Evolutionary conservation across 37 sponge, comb jelly and placozoan species (phyloP).

Genomic region (Aphrocallistes beatrix): DNA sequence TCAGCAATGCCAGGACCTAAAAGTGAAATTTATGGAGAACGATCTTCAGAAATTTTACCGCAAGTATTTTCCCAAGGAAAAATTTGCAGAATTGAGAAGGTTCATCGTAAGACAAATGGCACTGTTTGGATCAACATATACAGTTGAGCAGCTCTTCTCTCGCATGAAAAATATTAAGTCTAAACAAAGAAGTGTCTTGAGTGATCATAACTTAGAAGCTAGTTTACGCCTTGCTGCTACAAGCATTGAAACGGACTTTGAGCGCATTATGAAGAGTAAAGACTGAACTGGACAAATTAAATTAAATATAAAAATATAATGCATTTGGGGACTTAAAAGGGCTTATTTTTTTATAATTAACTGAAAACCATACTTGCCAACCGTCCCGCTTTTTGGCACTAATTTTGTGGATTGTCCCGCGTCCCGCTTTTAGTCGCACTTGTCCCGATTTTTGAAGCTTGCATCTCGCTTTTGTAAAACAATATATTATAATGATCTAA

Average conservation of each 20-base stretch:
- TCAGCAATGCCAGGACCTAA: slow-evolving; percentile 13
- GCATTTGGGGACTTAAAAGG: too few relatives aligned
- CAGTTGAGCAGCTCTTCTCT: slow-evolving; percentile 14
- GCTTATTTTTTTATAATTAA: too few relatives aligned
- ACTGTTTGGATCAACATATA: slow-evolving; percentile 13
- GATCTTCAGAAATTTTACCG: background rate
- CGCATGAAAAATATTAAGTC: background rate
- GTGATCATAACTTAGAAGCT: background rate
- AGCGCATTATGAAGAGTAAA: background rate
- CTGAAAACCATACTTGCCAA: too few relatives aligned
- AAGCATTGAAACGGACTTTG: slow-evolving; percentile 14
- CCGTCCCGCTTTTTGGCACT: too few relatives aligned
- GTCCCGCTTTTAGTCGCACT: too few relatives aligned
- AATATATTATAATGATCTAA: too few relatives aligned
- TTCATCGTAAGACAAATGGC: background rate
- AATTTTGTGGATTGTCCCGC: too few relatives aligned
- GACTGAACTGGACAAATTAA: too few relatives aligned
- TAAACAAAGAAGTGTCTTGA: background rate
- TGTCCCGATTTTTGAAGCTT: too few relatives aligned
- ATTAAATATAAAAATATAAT: too few relatives aligned
- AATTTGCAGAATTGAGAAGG: background rate
- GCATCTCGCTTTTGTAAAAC: too few relatives aligned
- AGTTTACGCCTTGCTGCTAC: slow-evolving; percentile 14
- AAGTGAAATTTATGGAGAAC: background rate
- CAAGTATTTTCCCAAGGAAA: background rate